A percentile compares a stretch with the other conserved stretches of the same genome.
These are phyloP conservation scores for Saimiri boliviensis DNA, from an alignment of 2,113 vertebrate genomes.

Conservation along the genomic window DNA sequence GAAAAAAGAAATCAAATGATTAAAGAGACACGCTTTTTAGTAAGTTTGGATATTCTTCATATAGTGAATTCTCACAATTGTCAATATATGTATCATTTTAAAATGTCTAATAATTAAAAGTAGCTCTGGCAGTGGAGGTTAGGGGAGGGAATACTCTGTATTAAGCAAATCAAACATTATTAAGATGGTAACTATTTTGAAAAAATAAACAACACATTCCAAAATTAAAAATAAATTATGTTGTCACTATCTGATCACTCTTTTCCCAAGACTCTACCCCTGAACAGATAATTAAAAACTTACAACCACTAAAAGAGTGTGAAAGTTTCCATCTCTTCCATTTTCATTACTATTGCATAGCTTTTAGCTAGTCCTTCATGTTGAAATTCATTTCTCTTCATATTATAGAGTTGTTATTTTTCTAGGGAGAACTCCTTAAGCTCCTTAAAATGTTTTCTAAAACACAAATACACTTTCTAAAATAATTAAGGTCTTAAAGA, in stretches of 20 bases:
- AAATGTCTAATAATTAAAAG: conserved; percentile 33
- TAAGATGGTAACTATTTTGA: conserved; percentile 45
- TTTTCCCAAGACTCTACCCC: not conserved
- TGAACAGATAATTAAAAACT: conserved; percentile 42
- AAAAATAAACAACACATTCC: conserved; percentile 42
- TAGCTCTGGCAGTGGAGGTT: not conserved
- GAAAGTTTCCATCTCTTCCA: not conserved
- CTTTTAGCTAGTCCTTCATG: not conserved
- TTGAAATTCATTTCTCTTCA: conserved; percentile 16
- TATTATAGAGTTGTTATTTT: not conserved
- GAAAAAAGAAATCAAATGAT: not conserved
- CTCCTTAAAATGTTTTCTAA: conserved; percentile 32
- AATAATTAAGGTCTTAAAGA: not conserved
- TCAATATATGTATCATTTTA: conserved; percentile 25
- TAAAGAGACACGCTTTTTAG: conserved; percentile 40
- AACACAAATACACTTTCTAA: conserved; percentile 4
- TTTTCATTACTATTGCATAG: not conserved
- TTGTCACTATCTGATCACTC: not conserved
- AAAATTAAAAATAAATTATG: conserved; percentile 44
- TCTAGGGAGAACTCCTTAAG: not conserved
- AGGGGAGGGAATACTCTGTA: rapidly evolving
- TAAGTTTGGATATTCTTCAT: not conserved
- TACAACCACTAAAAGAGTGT: not conserved
- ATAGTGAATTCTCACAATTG: conserved; percentile 9
- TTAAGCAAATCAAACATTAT: conserved; percentile 35